These are phyloP conservation scores for Pocillopora damicornis DNA, from an alignment of 64 coral and sea anemone species.

Conservation along the genomic window DNA sequence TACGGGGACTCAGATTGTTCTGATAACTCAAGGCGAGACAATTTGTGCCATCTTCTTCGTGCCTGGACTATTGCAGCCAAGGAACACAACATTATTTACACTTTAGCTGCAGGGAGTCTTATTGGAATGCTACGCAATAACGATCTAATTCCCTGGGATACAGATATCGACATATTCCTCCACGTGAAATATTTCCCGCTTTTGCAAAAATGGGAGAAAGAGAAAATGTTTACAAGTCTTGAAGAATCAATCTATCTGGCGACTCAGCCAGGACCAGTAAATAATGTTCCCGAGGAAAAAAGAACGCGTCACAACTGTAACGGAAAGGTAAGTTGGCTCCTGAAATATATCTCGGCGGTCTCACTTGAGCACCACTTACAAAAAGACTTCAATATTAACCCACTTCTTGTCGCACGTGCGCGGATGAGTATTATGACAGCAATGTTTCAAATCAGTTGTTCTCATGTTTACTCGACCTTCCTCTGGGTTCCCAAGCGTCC, in stretches of 20 bases:
- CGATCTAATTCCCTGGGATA: slow-evolving; percentile 60
- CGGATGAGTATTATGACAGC: no score
- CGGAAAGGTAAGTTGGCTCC: slow-evolving; percentile 10
- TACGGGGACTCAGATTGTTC: slow-evolving; percentile 57
- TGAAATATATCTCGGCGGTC: no score
- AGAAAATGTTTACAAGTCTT: slow-evolving; percentile 13
- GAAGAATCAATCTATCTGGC: slow-evolving; percentile 24
- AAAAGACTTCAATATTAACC: no score
- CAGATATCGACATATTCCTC: slow-evolving; percentile 53
- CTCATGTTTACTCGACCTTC: no score
- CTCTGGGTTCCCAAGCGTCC: no score
- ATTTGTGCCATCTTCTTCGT: slow-evolving; percentile 28
- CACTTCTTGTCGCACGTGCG: no score
- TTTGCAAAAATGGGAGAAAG: slow-evolving; percentile 2
- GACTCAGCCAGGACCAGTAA: slow-evolving; percentile 12
- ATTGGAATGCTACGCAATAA: slow-evolving; percentile 52
- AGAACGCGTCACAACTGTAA: slow-evolving; percentile 32
- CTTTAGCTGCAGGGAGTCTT: slow-evolving; percentile 41
- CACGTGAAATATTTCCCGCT: slow-evolving; percentile 38
- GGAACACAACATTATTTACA: slow-evolving; percentile 48
- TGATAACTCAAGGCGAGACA: slow-evolving; percentile 35
- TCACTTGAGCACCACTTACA: no score
- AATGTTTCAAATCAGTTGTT: no score
- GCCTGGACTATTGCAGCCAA: slow-evolving; percentile 36
- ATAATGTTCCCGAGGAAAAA: background rate